These are phyloP conservation scores for Clamator glandarius DNA, from an alignment of 2,797 vertebrate genomes.

Conservation along the genomic window DNA sequence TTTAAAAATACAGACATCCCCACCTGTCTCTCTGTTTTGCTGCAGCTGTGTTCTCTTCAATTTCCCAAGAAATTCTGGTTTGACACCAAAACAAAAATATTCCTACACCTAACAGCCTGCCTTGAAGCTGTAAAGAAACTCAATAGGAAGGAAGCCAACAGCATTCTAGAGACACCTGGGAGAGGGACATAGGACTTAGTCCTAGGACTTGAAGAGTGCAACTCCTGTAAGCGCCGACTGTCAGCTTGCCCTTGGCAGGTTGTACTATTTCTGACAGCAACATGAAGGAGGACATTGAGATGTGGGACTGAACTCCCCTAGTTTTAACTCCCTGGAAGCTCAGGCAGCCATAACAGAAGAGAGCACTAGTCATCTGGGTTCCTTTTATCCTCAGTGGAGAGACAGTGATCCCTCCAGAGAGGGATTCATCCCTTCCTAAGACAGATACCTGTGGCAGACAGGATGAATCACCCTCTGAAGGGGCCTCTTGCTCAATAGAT, in stretches of 20 bases:
- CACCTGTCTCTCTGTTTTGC: neutral
- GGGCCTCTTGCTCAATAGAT: neutral
- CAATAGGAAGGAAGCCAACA: neutral
- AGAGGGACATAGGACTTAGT: neutral
- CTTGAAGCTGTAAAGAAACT: neutral
- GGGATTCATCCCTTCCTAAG: neutral
- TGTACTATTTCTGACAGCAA: neutral
- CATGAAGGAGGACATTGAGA: neutral
- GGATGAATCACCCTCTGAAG: neutral
- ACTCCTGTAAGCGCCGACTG: neutral
- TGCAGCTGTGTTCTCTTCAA: neutral
- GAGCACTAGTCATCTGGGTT: neutral
- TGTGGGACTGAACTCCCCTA: neutral
- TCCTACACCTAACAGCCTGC: neutral
- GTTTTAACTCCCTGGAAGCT: neutral
- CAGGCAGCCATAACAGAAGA: neutral
- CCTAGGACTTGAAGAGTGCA: neutral
- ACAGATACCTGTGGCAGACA: accelerated
- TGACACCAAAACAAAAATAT: neutral
- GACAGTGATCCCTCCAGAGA: neutral
- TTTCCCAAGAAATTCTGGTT: slow-evolving; percentile 1
- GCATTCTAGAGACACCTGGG: neutral
- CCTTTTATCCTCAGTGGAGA: neutral
- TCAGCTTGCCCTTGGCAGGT: neutral
- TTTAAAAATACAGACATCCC: neutral